Percentiles rank a stretch among this genome's conserved stretches.
Evolutionary conservation across 2,888 invertebrate species (phyloP).

Genomic region (Drosophila gaucha): DNA sequence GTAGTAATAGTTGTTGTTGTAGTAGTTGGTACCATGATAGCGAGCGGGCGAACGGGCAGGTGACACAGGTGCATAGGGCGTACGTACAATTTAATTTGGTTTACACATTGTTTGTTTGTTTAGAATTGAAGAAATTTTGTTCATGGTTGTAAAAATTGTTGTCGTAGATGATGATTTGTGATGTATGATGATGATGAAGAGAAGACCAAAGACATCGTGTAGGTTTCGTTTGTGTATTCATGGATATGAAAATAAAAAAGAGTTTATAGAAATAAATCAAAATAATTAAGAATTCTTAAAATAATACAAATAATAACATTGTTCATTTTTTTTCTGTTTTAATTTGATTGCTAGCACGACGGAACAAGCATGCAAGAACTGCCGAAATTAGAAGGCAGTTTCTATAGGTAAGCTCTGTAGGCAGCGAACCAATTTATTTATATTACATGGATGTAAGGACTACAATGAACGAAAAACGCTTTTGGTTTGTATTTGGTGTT

Average conservation of each 20-base stretch:
- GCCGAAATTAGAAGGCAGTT: slow-evolving; percentile 28
- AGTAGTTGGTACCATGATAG: slow-evolving; percentile 62
- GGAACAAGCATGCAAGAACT: slow-evolving; percentile 54
- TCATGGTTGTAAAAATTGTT: slow-evolving; percentile 27
- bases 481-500: slow-evolving; percentile 10
- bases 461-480: slow-evolving; percentile 30
- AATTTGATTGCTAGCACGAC: slow-evolving; percentile 29
- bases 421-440: slow-evolving; percentile 23
- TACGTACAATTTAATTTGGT: slow-evolving; percentile 58
- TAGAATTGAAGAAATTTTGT: slow-evolving; percentile 41
- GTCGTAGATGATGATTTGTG: slow-evolving; percentile 17
- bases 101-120: slow-evolving; percentile 32
- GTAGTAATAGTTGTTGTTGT: slow-evolving; percentile 48
- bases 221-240: slow-evolving; percentile 39
- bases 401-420: slow-evolving; percentile 43
- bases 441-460: slow-evolving; percentile 30
- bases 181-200: slow-evolving; percentile 17
- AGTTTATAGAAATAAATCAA: slow-evolving; percentile 33
- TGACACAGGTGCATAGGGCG: slow-evolving; percentile 71
- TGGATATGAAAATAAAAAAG: slow-evolving; percentile 56
- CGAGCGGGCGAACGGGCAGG: slow-evolving; percentile 61
- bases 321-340: slow-evolving; percentile 7
- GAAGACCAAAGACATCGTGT: slow-evolving; percentile 55
- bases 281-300: slow-evolving; percentile 36
- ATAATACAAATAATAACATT: slow-evolving; percentile 32